phyloP scores from a whole-genome alignment of 2,888 invertebrate species.

The Amphipyra berbera region DNA sequence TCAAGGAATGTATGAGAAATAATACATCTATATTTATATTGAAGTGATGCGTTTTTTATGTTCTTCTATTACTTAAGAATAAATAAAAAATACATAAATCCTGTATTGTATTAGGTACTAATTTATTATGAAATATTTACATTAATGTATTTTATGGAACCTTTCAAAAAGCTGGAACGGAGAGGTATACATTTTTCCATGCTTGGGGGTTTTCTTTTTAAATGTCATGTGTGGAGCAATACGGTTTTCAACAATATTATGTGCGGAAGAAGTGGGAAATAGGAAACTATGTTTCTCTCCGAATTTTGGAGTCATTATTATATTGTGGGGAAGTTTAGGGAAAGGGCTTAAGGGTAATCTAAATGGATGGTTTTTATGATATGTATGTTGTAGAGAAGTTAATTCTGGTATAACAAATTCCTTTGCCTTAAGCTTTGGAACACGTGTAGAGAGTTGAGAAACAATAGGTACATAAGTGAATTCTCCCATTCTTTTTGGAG shows the following conservation, averaged over 20 bases:
- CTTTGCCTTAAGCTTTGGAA: background rate
- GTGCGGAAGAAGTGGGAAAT: conserved; percentile 46
- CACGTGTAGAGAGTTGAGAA: conserved; percentile 8
- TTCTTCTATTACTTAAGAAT: no score
- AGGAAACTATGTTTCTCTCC: conserved; percentile 1
- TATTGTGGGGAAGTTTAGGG: conserved; percentile 1
- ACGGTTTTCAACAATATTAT: conserved; percentile 64
- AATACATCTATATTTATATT: background rate
- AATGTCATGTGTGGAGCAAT: conserved; percentile 61
- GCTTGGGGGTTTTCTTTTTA: conserved; percentile 44
- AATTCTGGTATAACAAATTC: conserved; percentile 4
- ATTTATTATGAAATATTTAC: background rate
- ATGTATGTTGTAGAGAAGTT: conserved; percentile 10
- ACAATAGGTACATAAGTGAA: conserved; percentile 18
- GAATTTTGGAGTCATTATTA: background rate
- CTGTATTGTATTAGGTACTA: background rate
- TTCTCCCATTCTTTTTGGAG: conserved; percentile 3
- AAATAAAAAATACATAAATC: background rate
- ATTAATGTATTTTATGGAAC: conserved; percentile 9
- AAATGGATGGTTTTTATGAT: conserved; percentile 7
- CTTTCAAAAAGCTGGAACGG: conserved; percentile 23
- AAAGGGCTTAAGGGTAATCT: conserved; percentile 8
- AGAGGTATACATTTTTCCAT: conserved; percentile 35
- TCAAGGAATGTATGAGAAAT: conserved; percentile 53
- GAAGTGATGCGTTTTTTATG: background rate